Percentiles rank a stretch among this genome's conserved stretches.
Evolutionary conservation across 2,888 invertebrate species (phyloP).

Genomic region (Xanthia togata): DNA sequence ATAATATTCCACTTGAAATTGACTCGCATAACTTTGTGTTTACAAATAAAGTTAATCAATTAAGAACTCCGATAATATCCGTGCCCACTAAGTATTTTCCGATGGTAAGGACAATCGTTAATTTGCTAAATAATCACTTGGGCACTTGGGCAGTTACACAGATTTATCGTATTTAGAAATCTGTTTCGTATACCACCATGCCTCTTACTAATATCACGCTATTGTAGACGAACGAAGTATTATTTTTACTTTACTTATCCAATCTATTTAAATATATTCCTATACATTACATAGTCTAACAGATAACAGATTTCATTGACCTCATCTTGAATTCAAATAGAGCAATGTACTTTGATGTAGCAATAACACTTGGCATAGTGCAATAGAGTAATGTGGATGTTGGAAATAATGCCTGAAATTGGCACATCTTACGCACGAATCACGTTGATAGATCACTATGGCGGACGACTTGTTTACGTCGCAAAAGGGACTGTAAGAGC

Average conservation of each 20-base stretch:
- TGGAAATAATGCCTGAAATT: conserved; percentile 35
- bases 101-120: conserved; percentile 22
- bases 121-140: conserved; percentile 42
- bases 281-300: background rate
- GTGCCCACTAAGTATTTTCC: conserved; percentile 26
- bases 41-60: conserved; percentile 55
- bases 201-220: background rate
- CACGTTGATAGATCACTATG: conserved; percentile 13
- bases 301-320: conserved; percentile 5
- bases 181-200: background rate
- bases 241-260: background rate
- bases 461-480: conserved; percentile 36
- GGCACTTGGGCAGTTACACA: conserved; percentile 16
- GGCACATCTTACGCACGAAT: conserved; percentile 37
- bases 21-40: conserved; percentile 54
- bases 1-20: conserved; percentile 54
- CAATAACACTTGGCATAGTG: conserved; percentile 41
- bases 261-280: conserved; percentile 14
- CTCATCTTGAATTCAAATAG: conserved; percentile 27
- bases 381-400: conserved; percentile 25
- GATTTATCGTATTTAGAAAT: conserved; percentile 20
- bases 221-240: background rate
- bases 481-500: conserved; percentile 1
- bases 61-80: conserved; percentile 37
- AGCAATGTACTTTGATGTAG: conserved; percentile 37